These are phyloP conservation scores for Diloba caeruleocephala DNA, from an alignment of 2,888 invertebrate genomes.

Conservation along the genomic window DNA sequence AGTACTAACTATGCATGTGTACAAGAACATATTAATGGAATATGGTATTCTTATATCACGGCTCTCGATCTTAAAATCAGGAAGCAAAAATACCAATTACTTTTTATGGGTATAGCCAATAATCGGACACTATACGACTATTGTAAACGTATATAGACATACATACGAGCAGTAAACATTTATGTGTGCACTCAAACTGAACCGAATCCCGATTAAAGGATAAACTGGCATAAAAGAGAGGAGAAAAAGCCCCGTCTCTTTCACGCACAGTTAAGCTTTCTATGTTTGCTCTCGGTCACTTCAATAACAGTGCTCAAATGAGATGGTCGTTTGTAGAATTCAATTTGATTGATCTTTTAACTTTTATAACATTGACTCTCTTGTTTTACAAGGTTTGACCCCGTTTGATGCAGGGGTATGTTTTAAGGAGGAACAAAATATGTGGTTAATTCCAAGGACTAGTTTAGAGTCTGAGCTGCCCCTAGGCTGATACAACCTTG, in stretches of 20 bases:
- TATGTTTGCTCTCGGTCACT: constrained; percentile 43
- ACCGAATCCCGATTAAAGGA: constrained; percentile 43
- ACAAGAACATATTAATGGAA: too few species aligned
- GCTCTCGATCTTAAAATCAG: constrained; percentile 22
- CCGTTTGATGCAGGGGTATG: constrained; percentile 15
- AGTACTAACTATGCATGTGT: too few species aligned
- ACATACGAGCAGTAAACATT: constrained; percentile 48
- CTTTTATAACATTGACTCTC: constrained; percentile 32
- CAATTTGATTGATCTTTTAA: constrained; percentile 39
- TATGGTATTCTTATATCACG: constrained; percentile 2
- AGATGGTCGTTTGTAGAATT: constrained; percentile 26
- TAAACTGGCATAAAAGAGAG: constrained; percentile 24
- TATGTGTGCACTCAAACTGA: constrained; percentile 45
- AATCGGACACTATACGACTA: constrained; percentile 43
- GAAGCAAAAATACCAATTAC: constrained; percentile 40
- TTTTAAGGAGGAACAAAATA: constrained; percentile 1
- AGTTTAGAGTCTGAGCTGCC: too few species aligned
- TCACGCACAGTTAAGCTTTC: constrained; percentile 19
- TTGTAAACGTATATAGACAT: constrained; percentile 46
- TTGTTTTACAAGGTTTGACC: constrained; percentile 15
- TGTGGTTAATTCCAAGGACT: too few species aligned
- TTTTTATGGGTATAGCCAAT: constrained; percentile 40
- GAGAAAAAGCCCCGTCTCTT: constrained; percentile 8
- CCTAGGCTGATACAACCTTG: too few species aligned
- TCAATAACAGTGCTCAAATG: constrained; percentile 27